phyloP scores from a whole-genome alignment of 1,140 invertebrate species.

The Cataglyphis hispanica region DNA sequence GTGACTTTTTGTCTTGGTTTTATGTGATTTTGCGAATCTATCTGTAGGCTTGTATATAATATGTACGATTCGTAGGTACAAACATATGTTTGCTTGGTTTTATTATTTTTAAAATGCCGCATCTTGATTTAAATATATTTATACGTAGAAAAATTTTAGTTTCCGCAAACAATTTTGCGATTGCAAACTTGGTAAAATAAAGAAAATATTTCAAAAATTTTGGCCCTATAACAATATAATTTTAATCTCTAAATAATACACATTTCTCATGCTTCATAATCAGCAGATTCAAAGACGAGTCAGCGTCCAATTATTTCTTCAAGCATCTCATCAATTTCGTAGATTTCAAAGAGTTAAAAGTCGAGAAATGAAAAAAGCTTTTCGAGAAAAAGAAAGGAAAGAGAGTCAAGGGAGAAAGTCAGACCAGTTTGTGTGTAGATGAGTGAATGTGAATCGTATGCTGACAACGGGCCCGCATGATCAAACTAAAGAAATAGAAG shows the following conservation, averaged over 20 bases:
- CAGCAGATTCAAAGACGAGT: not conserved
- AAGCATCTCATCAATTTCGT: not conserved
- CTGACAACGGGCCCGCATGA: conserved; percentile 69
- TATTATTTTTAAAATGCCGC: too few relatives aligned
- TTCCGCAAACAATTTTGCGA: too few relatives aligned
- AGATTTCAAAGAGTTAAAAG: not conserved
- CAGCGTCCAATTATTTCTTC: not conserved
- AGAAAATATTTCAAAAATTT: too few relatives aligned
- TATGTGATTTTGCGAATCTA: not conserved
- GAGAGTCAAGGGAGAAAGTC: conserved; percentile 60
- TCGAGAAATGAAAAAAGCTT: conserved; percentile 26
- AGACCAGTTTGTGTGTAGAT: conserved; percentile 56
- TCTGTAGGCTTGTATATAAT: not conserved
- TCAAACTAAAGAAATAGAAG: conserved; percentile 69
- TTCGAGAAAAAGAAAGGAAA: conserved; percentile 29
- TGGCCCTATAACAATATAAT: too few relatives aligned
- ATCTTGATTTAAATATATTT: too few relatives aligned
- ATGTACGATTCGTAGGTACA: not conserved
- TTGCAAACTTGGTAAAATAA: too few relatives aligned
- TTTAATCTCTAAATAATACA: not conserved
- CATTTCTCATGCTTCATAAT: not conserved
- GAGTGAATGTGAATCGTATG: conserved; percentile 59
- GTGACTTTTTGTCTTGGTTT: not conserved
- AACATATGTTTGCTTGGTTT: not conserved
- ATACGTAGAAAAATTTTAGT: too few relatives aligned